Percentiles rank a stretch among this genome's conserved stretches.
phyloP scores from a whole-genome alignment of 2,797 vertebrate species.

The Lithobates sylvaticus region DNA sequence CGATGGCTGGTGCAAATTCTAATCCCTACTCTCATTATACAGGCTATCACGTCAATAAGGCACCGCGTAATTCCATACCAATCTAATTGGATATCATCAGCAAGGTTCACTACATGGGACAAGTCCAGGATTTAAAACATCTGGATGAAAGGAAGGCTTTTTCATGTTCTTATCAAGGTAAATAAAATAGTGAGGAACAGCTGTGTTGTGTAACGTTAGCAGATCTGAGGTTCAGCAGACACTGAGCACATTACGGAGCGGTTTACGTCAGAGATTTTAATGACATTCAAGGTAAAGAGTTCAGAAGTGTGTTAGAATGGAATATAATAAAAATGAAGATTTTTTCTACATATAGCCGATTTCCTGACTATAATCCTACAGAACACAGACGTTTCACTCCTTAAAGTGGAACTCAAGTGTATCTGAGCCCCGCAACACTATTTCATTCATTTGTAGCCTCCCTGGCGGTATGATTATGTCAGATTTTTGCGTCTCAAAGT shows the following conservation, averaged over 20 bases:
- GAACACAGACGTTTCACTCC: too few relatives aligned
- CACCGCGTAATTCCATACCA: conserved; percentile 40
- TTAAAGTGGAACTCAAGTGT: too few relatives aligned
- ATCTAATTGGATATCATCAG: conserved; percentile 46
- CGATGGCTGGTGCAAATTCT: conserved; percentile 14
- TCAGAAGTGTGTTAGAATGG: too few relatives aligned
- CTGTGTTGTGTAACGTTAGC: conserved; percentile 27
- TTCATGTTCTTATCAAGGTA: conserved; percentile 51
- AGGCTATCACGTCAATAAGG: conserved; percentile 12
- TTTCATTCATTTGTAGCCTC: too few relatives aligned
- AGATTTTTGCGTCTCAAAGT: too few relatives aligned
- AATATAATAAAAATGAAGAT: too few relatives aligned
- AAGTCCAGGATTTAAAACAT: conserved; percentile 26
- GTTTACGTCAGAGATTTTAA: not conserved
- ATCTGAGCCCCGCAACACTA: too few relatives aligned
- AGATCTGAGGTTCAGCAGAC: not conserved
- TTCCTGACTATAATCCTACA: too few relatives aligned
- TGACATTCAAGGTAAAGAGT: not conserved
- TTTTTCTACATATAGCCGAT: too few relatives aligned
- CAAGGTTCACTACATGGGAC: not conserved
- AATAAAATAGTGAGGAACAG: conserved; percentile 37
- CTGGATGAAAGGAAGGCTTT: not conserved
- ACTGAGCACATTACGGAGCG: not conserved
- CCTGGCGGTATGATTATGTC: too few relatives aligned
- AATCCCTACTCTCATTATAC: conserved; percentile 19